Evolutionary conservation across 1,140 invertebrate species (phyloP).

Genomic region (Pogonognathellus flavescens): DNA sequence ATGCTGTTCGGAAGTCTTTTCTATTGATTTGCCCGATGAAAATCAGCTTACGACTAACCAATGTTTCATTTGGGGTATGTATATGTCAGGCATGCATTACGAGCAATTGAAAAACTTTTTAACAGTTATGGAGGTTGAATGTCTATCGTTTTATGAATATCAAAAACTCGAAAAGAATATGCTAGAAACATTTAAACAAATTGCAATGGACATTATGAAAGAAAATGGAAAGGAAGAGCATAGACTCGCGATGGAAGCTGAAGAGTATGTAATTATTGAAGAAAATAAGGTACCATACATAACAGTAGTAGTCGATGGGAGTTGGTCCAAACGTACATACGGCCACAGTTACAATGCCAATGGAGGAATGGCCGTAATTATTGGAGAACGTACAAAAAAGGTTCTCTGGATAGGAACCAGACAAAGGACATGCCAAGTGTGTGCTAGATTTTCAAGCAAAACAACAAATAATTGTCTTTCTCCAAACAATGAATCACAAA

Average conservation of each 20-base stretch:
- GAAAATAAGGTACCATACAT: constrained; percentile 50
- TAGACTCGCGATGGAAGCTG: constrained; percentile 25
- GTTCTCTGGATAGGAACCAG: constrained; percentile 48
- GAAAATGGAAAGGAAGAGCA: constrained; percentile 35
- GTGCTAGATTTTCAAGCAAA: background rate
- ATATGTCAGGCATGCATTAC: background rate
- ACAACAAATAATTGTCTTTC: too few relatives aligned
- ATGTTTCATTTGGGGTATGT: background rate
- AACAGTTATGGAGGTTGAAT: constrained; percentile 1
- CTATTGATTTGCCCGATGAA: too few relatives aligned
- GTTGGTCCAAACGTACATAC: constrained; percentile 61
- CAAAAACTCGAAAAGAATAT: too few relatives aligned
- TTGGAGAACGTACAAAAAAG: constrained; percentile 54
- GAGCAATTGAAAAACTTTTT: background rate
- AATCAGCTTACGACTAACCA: background rate
- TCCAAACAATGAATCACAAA: background rate
- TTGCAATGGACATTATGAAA: background rate
- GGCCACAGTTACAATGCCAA: constrained; percentile 60
- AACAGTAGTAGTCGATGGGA: constrained; percentile 58
- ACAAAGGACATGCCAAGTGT: constrained; percentile 50
- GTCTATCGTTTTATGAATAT: background rate
- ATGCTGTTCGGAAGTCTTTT: too few relatives aligned
- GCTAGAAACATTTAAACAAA: background rate
- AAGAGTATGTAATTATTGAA: background rate
- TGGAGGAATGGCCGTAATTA: constrained; percentile 57